phyloP scores from a whole-genome alignment of 2,113 vertebrate species.

The Podarcis raffonei region DNA sequence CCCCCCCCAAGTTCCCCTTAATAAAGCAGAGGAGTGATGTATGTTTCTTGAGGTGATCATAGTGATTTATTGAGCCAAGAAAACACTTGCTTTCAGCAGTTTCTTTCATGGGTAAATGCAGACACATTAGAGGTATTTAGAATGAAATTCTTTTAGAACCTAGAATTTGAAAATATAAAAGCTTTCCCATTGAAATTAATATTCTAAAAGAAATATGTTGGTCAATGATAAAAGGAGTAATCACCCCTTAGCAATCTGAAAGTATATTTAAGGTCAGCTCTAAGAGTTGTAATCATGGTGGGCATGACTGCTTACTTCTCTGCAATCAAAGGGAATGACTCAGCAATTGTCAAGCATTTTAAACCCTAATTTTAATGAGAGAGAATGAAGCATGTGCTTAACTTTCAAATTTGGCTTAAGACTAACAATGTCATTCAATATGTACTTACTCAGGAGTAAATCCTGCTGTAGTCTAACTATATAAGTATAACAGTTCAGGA shows the following conservation, averaged over 20 bases:
- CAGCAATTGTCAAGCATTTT: background rate
- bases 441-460: background rate
- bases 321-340: background rate
- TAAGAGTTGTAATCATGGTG: background rate
- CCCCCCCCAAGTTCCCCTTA: background rate
- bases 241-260: background rate
- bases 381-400: background rate
- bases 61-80: background rate
- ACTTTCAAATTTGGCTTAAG: background rate
- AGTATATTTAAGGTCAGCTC: background rate
- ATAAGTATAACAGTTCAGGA: too few species aligned
- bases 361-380: background rate
- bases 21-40: background rate
- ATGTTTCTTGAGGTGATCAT: fast-evolving
- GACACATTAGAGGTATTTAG: background rate
- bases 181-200: background rate
- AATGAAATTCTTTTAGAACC: background rate
- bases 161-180: background rate
- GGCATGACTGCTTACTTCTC: background rate
- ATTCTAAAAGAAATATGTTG: background rate
- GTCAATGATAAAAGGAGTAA: background rate
- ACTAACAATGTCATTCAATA: too few species aligned
- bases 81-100: background rate
- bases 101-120: background rate
- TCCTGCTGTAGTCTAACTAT: background rate